Percentiles rank a stretch among this genome's conserved stretches.
Evolutionary conservation across 2,113 vertebrate genomes (phyloP).

Genomic region (Salvelinus sp.): DNA sequence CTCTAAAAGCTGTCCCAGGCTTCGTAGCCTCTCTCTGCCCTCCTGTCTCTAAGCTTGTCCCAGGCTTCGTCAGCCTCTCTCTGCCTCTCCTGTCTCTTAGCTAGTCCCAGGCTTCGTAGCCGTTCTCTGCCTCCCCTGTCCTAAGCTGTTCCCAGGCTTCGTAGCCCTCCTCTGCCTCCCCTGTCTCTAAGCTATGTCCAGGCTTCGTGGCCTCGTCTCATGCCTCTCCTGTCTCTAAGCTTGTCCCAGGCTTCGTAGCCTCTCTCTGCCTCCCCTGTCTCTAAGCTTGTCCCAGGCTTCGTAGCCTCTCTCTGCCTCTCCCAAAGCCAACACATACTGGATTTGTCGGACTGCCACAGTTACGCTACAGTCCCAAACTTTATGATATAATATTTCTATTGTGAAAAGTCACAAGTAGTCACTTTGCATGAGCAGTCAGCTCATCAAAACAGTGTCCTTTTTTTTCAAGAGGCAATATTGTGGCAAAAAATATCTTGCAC

Average conservation of each 20-base stretch:
- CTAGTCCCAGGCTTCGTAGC: no score
- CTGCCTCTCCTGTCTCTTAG: no score
- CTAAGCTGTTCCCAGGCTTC: no score
- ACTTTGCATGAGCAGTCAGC: background rate
- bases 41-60: no score
- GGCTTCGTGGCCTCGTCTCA: background rate
- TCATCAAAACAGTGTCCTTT: conserved; percentile 3
- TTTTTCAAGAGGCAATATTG: conserved; percentile 1
- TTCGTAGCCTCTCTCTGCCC: no score
- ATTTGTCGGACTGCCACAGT: background rate
- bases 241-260: conserved; percentile 7
- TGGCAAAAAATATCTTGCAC: background rate
- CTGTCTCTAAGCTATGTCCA: no score
- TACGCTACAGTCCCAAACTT: background rate
- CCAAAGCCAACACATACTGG: background rate
- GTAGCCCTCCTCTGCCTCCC: no score
- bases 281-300: background rate
- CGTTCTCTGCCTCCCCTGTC: no score
- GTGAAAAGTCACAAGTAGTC: background rate
- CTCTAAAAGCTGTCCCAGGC: no score
- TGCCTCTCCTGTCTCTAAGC: background rate
- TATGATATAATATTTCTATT: background rate
- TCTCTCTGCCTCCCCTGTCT: background rate
- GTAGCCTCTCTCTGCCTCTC: background rate
- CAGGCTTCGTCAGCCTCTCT: no score